Percentiles rank a stretch among this genome's conserved stretches.
phyloP scores from a whole-genome alignment of 2,888 invertebrate genomes.

The Catocala nupta region DNA sequence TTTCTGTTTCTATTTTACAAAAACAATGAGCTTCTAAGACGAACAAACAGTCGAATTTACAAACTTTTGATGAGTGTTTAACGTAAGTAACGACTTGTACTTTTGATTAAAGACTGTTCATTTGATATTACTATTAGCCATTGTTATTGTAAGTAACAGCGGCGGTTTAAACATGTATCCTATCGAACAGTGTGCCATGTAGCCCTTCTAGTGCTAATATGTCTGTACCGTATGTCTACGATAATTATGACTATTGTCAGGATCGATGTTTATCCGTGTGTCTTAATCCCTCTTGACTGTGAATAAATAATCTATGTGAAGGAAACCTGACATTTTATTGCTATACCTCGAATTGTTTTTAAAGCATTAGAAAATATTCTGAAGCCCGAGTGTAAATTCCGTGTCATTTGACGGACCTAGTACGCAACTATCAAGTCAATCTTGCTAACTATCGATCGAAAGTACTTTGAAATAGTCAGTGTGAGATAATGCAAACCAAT shows the following conservation, averaged over 20 bases:
- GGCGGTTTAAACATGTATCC: slow-evolving; percentile 18
- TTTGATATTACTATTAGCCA: slow-evolving; percentile 59
- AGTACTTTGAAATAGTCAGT: too few species aligned
- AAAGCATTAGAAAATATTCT: too few species aligned
- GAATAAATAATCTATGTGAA: slow-evolving; percentile 45
- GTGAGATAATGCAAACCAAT: too few species aligned
- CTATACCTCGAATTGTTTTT: neutral
- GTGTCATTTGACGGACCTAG: too few species aligned
- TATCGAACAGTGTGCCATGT: slow-evolving; percentile 21
- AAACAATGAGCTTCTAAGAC: slow-evolving; percentile 36
- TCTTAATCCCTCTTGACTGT: slow-evolving; percentile 60
- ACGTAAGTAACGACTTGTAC: slow-evolving; percentile 37
- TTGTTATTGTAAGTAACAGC: slow-evolving; percentile 34
- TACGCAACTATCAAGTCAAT: too few species aligned
- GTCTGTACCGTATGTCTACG: slow-evolving; percentile 47
- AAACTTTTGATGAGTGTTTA: slow-evolving; percentile 49
- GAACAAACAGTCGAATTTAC: slow-evolving; percentile 63
- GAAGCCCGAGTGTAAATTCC: too few species aligned
- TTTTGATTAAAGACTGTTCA: slow-evolving; percentile 65
- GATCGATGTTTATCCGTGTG: slow-evolving; percentile 64
- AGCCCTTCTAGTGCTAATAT: slow-evolving; percentile 21
- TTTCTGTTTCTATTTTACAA: slow-evolving; percentile 13
- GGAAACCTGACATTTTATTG: slow-evolving; percentile 18
- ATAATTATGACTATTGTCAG: slow-evolving; percentile 51
- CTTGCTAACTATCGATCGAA: too few species aligned